Percentiles rank a stretch among this genome's conserved stretches.
phyloP scores from a whole-genome alignment of 2,113 vertebrate genomes.

The Paradisaea rubra region DNA sequence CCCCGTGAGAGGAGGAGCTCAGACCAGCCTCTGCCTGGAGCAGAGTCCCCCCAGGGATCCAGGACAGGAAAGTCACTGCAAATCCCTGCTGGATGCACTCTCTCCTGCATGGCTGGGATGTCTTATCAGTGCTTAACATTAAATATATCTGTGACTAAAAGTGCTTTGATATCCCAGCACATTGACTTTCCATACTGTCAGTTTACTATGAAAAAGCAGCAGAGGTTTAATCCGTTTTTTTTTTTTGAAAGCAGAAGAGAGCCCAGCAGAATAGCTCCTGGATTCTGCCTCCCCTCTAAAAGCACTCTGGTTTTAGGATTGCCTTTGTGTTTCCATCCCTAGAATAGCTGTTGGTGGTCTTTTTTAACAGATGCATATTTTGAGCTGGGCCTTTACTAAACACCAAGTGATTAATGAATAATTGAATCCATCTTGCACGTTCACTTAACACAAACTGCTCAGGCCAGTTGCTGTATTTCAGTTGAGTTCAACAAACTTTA shows the following conservation, averaged over 20 bases:
- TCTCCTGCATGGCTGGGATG: background rate
- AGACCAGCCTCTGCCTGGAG: background rate
- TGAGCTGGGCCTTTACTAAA: background rate
- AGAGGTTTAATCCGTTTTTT: background rate
- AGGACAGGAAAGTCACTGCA: background rate
- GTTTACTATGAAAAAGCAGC: background rate
- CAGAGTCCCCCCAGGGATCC: background rate
- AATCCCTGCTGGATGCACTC: background rate
- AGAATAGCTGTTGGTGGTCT: background rate
- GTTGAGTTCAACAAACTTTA: background rate
- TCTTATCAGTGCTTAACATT: background rate
- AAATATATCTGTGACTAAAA: background rate
- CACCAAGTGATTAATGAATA: background rate
- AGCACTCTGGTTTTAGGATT: background rate
- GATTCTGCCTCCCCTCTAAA: background rate
- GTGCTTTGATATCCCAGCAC: background rate
- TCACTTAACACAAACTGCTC: background rate
- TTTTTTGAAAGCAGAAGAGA: background rate
- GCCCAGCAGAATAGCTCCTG: background rate
- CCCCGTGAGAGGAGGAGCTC: rapidly evolving
- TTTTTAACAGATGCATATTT: background rate
- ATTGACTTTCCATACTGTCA: background rate
- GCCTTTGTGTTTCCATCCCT: background rate
- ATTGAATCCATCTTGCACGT: background rate
- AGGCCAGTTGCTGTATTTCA: background rate